Evolutionary conservation across 2,113 vertebrate species (phyloP).

Genomic region (Calyptomena viridis): DNA sequence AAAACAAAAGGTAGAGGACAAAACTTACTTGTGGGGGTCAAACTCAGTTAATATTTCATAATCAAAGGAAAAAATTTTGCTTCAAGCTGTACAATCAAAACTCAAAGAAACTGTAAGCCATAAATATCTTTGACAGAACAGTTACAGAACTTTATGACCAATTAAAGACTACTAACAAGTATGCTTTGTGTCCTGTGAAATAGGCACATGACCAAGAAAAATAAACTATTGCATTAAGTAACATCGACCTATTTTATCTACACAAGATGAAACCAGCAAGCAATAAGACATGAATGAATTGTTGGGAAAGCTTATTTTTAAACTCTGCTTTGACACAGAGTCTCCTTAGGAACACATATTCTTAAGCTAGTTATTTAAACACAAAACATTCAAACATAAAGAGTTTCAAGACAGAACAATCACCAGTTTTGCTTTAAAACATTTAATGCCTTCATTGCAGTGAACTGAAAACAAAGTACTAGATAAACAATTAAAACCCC

Average conservation of each 20-base stretch:
- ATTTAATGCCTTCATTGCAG: not conserved
- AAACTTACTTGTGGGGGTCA: not conserved
- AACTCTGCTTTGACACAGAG: not conserved
- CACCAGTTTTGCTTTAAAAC: not conserved
- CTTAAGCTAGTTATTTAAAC: not conserved
- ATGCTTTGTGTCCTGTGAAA: not conserved
- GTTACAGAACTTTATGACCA: not conserved
- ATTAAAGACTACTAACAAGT: not conserved
- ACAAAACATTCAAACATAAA: not conserved
- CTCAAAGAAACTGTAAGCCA: not conserved
- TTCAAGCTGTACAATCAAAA: constrained; percentile 54
- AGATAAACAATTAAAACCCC: not conserved
- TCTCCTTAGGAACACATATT: not conserved
- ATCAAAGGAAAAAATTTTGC: not conserved
- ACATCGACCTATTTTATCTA: not conserved
- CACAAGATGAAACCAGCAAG: not conserved
- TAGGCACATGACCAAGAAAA: not conserved
- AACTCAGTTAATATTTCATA: not conserved
- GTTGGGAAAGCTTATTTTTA: not conserved
- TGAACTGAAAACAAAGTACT: not conserved
- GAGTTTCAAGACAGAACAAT: not conserved
- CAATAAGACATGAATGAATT: not conserved
- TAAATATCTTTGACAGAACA: not conserved
- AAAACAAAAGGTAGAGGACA: not conserved
- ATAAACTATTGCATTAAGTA: not conserved